Percentiles rank a stretch among this genome's conserved stretches.
Evolutionary conservation across 1,140 invertebrate genomes (phyloP).

Genomic region (Hyposmocoma kahamanoa): DNA sequence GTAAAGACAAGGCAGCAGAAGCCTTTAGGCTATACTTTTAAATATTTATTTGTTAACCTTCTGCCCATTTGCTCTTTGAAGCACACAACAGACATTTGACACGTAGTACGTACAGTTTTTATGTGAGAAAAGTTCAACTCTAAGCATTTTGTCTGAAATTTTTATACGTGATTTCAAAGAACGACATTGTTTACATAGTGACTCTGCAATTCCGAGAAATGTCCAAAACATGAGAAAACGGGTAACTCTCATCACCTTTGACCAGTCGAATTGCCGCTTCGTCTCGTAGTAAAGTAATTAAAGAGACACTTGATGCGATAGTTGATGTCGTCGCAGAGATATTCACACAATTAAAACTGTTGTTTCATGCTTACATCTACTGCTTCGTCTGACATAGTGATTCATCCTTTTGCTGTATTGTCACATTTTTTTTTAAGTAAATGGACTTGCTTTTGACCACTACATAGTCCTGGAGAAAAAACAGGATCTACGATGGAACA

Average conservation of each 20-base stretch:
- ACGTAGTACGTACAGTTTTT: constrained; percentile 25
- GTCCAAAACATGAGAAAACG: constrained; percentile 18
- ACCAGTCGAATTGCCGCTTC: constrained; percentile 17
- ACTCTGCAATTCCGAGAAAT: constrained; percentile 11
- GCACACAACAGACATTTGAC: constrained; percentile 1
- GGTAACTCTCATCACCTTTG: constrained; percentile 17
- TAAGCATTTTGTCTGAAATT: too few species aligned
- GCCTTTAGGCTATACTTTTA: too few species aligned
- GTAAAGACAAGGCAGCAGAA: not conserved
- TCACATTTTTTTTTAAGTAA: too few species aligned
- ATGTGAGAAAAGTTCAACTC: constrained; percentile 21
- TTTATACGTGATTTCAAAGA: not conserved
- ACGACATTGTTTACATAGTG: not conserved
- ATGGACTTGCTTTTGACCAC: too few species aligned
- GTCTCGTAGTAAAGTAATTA: constrained; percentile 25
- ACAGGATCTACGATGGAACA: too few species aligned
- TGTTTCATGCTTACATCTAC: too few species aligned
- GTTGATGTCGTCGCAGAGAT: not conserved
- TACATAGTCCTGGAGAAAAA: too few species aligned
- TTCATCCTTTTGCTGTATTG: too few species aligned
- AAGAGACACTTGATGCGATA: constrained; percentile 19
- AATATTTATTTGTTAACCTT: too few species aligned
- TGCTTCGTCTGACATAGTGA: too few species aligned
- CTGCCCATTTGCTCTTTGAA: not conserved
- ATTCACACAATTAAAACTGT: constrained; percentile 36